Base-by-base conservation (phyloP, 2,888 invertebrate genomes). In the Azorinus chamasolen region DNA sequence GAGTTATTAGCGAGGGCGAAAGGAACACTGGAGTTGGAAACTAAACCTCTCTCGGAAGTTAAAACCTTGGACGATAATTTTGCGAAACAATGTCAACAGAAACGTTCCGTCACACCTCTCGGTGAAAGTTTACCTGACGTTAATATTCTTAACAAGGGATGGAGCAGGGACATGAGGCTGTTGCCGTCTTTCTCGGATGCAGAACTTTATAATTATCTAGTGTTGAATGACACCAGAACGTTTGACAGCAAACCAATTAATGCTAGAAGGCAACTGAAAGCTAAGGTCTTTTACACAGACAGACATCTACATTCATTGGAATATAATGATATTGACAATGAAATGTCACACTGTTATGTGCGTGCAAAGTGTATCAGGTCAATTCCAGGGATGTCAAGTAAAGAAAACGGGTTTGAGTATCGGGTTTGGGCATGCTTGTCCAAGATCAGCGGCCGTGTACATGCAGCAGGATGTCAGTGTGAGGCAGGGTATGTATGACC, bases 271-370 rank as follows among this genome's bases (percentile, higher is more conserved):
- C n/a, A n/a, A n/a, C n/a, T n/a, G n/a, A n/a, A n/a, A n/a, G n/a
- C n/a, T n/a, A n/a, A 61, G 27, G 61, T 61, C 16, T 61, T 61
- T 20, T 61, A 48, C 25, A 24, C 16, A 22, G 45, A 61, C 24
- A 6, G 27, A 41, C 58, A 59, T 46, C 22, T 45, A 10, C 48
- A 61, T 18, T 27, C n/a, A 0, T 16, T 25, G n/a, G 32, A 24
- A 24, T 61, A 61, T 22, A 27, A 32, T 22, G 14, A 27, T 18
- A 61, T 61, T 12, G 20, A 0, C 16, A 10, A 10, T 1, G 4
- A 57, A 1, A 22, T 12, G 20, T 57, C 57, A 10, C 43, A 57
- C 32, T 57, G 57, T n/a, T 41, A 57, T 43, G 41, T 57, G 4
- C 18, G 41, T 20, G 57, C 57, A 18, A 39, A 18, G 43, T n/a